Conservation (phyloP, 2,797 vertebrate genomes). For the Enteromius treurensis region DNA sequence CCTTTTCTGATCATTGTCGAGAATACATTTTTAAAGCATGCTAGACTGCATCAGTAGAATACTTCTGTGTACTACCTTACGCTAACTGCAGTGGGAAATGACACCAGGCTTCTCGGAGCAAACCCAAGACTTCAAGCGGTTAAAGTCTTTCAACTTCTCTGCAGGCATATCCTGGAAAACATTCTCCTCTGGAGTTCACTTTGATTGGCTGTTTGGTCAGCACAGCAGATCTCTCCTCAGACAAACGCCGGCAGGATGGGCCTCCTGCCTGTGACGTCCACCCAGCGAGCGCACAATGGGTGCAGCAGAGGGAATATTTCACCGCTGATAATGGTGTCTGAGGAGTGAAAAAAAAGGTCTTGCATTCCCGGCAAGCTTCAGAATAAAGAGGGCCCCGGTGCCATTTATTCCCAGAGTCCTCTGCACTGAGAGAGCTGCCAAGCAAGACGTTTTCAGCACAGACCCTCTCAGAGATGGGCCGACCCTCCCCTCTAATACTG, state of each 20-base stretch:
- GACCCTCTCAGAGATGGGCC: slow-evolving; percentile 55
- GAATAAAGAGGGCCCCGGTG: slow-evolving; percentile 75
- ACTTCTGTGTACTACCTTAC: not conserved
- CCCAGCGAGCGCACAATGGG: slow-evolving; percentile 76
- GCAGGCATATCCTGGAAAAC: slow-evolving; percentile 26
- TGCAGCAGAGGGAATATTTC: slow-evolving; percentile 79
- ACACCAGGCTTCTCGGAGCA: slow-evolving; percentile 16
- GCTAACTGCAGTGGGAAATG: not conserved
- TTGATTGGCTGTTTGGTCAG: slow-evolving; percentile 22
- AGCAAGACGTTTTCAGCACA: slow-evolving; percentile 63
- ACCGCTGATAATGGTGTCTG: slow-evolving; percentile 71
- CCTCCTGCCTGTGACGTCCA: slow-evolving; percentile 77
- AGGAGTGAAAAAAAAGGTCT: slow-evolving; percentile 70
- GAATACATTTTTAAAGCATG: not conserved
- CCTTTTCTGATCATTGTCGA: not conserved
- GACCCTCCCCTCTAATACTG: slow-evolving; percentile 10
- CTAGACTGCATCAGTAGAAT: not conserved
- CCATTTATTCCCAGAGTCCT: slow-evolving; percentile 81
- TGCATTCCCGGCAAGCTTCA: slow-evolving; percentile 84
- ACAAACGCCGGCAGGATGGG: slow-evolving; percentile 66
- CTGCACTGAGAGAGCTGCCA: slow-evolving; percentile 80
- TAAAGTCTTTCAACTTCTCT: slow-evolving; percentile 2
- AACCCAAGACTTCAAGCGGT: not conserved
- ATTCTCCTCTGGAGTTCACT: not conserved
- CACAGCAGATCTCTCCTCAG: slow-evolving; percentile 36